Percentiles rank a stretch among this genome's conserved stretches.
These are phyloP conservation scores for Scaptodrosophila latifasciaeformis DNA, from an alignment of 2,888 invertebrate species.

Conservation along the genomic window DNA sequence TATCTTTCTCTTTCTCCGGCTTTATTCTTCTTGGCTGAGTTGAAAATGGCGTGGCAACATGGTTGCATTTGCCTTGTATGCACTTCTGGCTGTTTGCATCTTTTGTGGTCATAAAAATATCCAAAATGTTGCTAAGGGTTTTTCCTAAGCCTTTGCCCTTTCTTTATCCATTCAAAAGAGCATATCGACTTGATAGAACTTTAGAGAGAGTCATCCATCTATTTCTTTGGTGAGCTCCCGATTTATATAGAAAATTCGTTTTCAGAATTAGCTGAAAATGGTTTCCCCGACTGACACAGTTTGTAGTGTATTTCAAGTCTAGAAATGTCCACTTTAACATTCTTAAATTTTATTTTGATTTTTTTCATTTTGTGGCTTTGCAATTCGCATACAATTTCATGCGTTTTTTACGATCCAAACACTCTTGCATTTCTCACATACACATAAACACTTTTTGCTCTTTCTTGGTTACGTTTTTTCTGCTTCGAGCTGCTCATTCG, in stretches of 20 bases:
- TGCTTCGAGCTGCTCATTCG: background rate
- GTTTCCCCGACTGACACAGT: too few species aligned
- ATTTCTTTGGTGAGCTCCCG: too few species aligned
- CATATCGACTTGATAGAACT: too few species aligned
- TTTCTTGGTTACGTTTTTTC: conserved; percentile 11
- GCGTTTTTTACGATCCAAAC: conserved; percentile 51
- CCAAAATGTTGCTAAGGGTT: conserved; percentile 43
- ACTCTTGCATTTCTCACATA: background rate
- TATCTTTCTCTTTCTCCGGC: background rate
- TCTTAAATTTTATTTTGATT: too few species aligned
- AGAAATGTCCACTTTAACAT: too few species aligned
- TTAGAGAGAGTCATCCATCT: too few species aligned
- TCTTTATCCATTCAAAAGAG: too few species aligned
- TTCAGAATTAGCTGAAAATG: too few species aligned
- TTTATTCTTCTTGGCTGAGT: conserved; percentile 10
- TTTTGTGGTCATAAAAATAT: conserved; percentile 45
- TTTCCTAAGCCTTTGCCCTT: conserved; percentile 26
- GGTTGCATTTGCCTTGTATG: background rate
- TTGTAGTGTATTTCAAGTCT: too few species aligned
- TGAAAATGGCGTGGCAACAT: conserved; percentile 35
- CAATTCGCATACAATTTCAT: conserved; percentile 37
- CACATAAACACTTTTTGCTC: background rate
- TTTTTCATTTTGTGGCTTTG: conserved; percentile 23
- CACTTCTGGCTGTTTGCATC: conserved; percentile 4
- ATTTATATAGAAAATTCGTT: too few species aligned